phyloP scores from a whole-genome alignment of 2,797 vertebrate genomes.

The Clarias laeviceps region DNA sequence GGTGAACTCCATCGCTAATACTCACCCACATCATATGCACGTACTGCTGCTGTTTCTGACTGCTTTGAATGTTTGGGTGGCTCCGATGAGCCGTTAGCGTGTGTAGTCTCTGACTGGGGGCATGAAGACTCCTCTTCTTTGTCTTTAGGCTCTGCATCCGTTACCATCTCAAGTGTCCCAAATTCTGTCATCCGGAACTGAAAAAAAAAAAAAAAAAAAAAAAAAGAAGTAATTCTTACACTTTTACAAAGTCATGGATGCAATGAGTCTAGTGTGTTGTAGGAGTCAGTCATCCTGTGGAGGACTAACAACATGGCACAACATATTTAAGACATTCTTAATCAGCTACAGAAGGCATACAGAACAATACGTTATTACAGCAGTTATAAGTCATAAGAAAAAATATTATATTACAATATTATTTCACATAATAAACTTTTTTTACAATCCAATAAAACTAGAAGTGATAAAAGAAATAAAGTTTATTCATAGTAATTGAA shows the following conservation, averaged over 20 bases:
- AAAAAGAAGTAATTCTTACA: conserved; percentile 16
- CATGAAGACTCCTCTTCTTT: conserved; percentile 65
- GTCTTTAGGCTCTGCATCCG: conserved; percentile 75
- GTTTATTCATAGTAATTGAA: too few species aligned
- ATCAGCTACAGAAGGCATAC: neutral
- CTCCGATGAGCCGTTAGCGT: conserved; percentile 60
- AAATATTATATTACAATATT: too few species aligned
- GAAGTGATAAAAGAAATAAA: too few species aligned
- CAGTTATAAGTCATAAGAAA: neutral
- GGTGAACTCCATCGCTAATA: neutral
- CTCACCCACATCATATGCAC: conserved; percentile 22
- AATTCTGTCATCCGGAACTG: conserved; percentile 87
- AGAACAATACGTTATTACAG: too few species aligned
- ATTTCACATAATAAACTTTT: too few species aligned
- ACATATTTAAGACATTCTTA: too few species aligned
- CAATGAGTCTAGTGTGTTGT: neutral
- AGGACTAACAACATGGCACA: neutral
- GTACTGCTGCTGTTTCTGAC: conserved; percentile 24
- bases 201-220: conserved; percentile 38
- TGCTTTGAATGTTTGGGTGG: conserved; percentile 30
- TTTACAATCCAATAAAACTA: too few species aligned
- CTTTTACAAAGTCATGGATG: neutral
- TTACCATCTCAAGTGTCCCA: conserved; percentile 84
- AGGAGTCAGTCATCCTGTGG: neutral
- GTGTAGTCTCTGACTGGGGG: conserved; percentile 65